Base-by-base conservation (phyloP, 2,888 invertebrate species). In the Phorcus lineatus region DNA sequence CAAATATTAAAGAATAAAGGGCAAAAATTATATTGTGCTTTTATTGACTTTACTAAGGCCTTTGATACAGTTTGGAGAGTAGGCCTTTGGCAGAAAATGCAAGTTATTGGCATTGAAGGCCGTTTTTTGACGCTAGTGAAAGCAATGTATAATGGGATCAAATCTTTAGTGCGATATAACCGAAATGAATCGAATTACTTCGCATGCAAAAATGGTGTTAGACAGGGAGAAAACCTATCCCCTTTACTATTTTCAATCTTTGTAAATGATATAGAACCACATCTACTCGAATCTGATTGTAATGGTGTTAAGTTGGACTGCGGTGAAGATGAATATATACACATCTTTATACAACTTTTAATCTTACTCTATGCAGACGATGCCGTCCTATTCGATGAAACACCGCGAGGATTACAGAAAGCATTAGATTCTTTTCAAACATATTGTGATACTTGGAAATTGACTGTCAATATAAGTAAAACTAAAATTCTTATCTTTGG, bases 11-110 rank as follows among this genome's bases (percentile, higher is more conserved):
- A 57, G 7, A 11, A 17, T 2, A 24, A 40, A n/a, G 28, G 28
- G 11, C 54, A 62, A 55, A 36, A 62, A 40, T 47, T 75, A n/a
- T 80, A 57, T 47, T 75, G 75, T 22, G 16, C 62, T 17, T 80
- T 62, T 36, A 75, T 47, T 9, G 47, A 47, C 47, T 47, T 47
- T 13, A 47, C 47, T 1, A 47, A 47, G 11, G 47, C 47, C 13
- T 80, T 80, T 22, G 80, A 80, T 57, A 80, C 40, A 13, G 28
- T 80, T 47, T 75, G 75, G 62, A 22, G 80, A 40, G 40, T 47
- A 17, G 62, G 57, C 17, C 40, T 80, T 19, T 80, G 80, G 76
- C 6, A 80, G 47, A 80, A 76, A 66, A 16, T 80, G 11, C 13
- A 74, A 19, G 2, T 53, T 11, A n/a, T 19, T 47, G 40, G 24